phyloP scores from a whole-genome alignment of 2,797 vertebrate genomes.

The Aeoliscus strigatus region DNA sequence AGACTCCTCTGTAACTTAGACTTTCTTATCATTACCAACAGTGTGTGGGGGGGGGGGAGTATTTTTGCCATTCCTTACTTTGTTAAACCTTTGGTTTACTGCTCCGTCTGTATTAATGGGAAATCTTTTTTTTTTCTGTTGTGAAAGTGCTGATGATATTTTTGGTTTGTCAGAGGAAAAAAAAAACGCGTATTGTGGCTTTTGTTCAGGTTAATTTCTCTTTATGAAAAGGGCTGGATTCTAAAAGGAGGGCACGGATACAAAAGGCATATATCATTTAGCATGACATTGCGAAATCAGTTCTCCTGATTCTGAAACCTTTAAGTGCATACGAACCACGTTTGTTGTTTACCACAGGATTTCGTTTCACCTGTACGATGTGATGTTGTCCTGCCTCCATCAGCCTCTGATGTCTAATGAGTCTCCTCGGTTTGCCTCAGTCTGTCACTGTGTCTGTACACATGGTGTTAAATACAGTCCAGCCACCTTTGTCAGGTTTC shows the following conservation, averaged over 20 bases:
- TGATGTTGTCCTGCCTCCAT: slow-evolving; percentile 23
- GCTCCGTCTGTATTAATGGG: slow-evolving; percentile 55
- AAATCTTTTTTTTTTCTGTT: slow-evolving; percentile 71
- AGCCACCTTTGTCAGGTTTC: slow-evolving; percentile 18
- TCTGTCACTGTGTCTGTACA: slow-evolving; percentile 23
- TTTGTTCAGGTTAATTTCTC: slow-evolving; percentile 57
- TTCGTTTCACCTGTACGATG: slow-evolving; percentile 19
- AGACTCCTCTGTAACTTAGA: slow-evolving; percentile 62
- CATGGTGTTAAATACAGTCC: slow-evolving; percentile 19
- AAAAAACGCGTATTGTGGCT: slow-evolving; percentile 43
- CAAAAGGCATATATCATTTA: slow-evolving; percentile 55
- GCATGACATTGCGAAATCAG: slow-evolving; percentile 20
- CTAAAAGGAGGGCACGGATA: slow-evolving; percentile 59
- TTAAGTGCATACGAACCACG: slow-evolving; percentile 17
- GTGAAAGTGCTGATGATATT: slow-evolving; percentile 63
- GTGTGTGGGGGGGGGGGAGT: slow-evolving; percentile 19
- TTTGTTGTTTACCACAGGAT: slow-evolving; percentile 21
- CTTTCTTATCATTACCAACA: slow-evolving; percentile 53
- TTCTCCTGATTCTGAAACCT: slow-evolving; percentile 10
- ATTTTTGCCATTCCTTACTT: slow-evolving; percentile 49
- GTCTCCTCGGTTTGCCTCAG: slow-evolving; percentile 25
- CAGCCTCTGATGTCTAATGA: slow-evolving; percentile 23
- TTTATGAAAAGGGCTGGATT: slow-evolving; percentile 74
- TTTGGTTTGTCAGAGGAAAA: slow-evolving; percentile 52
- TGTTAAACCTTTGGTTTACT: slow-evolving; percentile 50